Evolutionary conservation across 2,113 vertebrate species (phyloP).

Genomic region (Leptobrachium ailaonicum): DNA sequence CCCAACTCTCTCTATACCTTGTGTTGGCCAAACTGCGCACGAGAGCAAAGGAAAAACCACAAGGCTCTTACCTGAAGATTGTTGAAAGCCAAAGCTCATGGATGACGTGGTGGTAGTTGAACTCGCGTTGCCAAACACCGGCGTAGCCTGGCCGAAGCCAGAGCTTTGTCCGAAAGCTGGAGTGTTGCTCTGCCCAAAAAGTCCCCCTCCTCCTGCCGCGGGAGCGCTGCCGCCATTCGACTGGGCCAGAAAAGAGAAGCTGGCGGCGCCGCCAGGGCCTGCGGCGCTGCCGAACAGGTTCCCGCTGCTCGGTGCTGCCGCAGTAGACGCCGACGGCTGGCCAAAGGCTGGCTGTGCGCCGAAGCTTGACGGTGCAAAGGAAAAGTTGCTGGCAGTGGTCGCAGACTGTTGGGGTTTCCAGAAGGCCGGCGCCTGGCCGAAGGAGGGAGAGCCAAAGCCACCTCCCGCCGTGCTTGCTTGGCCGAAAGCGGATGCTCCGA

Average conservation of each 20-base stretch:
- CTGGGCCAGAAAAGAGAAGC: conserved; percentile 81
- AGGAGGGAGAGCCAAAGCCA: conserved; percentile 75
- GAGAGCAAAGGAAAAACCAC: too few species aligned
- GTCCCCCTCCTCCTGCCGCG: conserved; percentile 50
- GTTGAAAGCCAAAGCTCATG: conserved; percentile 80
- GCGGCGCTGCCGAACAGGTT: conserved; percentile 74
- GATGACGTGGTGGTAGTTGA: conserved; percentile 74
- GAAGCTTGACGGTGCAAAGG: conserved; percentile 71
- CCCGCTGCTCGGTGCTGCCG: conserved; percentile 60
- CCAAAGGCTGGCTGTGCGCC: conserved; percentile 71
- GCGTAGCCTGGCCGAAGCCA: conserved; percentile 76
- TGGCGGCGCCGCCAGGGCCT: conserved; percentile 66
- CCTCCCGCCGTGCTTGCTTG: conserved; percentile 53
- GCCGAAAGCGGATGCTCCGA: conserved; percentile 68
- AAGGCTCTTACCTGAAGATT: conserved; percentile 77
- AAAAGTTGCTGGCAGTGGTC: conserved; percentile 69
- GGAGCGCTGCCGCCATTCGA: conserved; percentile 61
- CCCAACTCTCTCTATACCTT: too few species aligned
- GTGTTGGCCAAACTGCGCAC: too few species aligned
- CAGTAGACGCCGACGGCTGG: conserved; percentile 65
- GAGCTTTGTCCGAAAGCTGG: conserved; percentile 81
- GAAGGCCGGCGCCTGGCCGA: conserved; percentile 78
- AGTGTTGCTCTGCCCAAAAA: conserved; percentile 79
- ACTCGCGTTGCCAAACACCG: conserved; percentile 73
- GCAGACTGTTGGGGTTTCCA: conserved; percentile 69